These are phyloP conservation scores for Ptilorrhoa leucosticta DNA, from an alignment of 2,113 vertebrate genomes.

Conservation along the genomic window DNA sequence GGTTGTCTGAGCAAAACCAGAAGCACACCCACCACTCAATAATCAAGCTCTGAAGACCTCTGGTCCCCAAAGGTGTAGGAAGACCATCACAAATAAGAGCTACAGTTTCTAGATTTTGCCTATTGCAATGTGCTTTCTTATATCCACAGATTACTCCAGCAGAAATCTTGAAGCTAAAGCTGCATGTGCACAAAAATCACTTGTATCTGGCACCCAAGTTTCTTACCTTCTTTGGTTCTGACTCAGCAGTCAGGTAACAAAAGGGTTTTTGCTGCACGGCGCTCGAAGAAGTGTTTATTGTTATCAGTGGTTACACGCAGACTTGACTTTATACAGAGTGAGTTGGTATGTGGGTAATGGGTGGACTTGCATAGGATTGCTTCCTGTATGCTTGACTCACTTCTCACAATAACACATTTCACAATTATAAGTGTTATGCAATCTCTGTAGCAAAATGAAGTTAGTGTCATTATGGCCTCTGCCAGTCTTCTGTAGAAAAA, in stretches of 20 bases:
- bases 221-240: not conserved
- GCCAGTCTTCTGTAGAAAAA: not conserved
- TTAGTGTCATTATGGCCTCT: not conserved
- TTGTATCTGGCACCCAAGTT: not conserved
- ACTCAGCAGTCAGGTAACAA: not conserved
- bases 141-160: not conserved
- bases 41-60: not conserved
- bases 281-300: not conserved
- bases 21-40: not conserved
- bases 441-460: not conserved
- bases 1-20: not conserved
- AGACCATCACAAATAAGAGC: accelerated
- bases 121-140: not conserved
- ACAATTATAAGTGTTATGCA: not conserved
- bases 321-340: not conserved
- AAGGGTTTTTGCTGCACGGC: not conserved
- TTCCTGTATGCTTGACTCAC: not conserved
- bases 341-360: not conserved
- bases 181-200: not conserved
- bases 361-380: not conserved
- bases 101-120: not conserved
- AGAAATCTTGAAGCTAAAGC: not conserved
- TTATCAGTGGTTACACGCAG: accelerated
- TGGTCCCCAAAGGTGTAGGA: not conserved
- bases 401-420: not conserved